Evolutionary conservation across 2,113 vertebrate genomes (phyloP).

Genomic region (Emberiza fucata): DNA sequence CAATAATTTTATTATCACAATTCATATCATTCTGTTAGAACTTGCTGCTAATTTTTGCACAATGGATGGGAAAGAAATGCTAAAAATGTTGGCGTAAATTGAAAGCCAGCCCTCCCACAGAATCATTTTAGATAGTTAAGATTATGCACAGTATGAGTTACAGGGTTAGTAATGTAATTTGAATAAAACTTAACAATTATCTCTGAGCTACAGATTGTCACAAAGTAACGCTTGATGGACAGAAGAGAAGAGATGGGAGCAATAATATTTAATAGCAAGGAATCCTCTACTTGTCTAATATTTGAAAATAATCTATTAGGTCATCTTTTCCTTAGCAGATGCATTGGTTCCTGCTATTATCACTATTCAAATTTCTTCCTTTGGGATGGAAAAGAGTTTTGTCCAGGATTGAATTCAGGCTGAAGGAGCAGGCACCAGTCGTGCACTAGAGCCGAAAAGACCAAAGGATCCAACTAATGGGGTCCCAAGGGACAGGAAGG

Average conservation of each 20-base stretch:
- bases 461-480: not conserved
- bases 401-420: not conserved
- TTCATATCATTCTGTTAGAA: not conserved
- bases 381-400: not conserved
- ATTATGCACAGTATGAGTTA: not conserved
- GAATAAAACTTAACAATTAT: conserved; percentile 10
- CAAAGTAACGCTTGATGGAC: not conserved
- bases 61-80: not conserved
- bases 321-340: not conserved
- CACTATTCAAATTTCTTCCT: not conserved
- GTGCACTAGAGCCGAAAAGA: not conserved
- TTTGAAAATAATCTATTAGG: conserved; percentile 46
- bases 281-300: not conserved
- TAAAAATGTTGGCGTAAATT: not conserved
- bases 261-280: conserved; percentile 38
- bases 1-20: not conserved
- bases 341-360: not conserved
- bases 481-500: not conserved
- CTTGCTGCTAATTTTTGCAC: not conserved
- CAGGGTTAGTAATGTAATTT: not conserved
- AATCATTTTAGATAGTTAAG: conserved; percentile 11
- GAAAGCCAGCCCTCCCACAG: conserved; percentile 23
- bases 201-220: not conserved
- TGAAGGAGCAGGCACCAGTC: not conserved
- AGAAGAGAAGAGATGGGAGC: not conserved